Evolutionary conservation across 1,140 invertebrate genomes (phyloP).

Genomic region (Orussus abietinus): DNA sequence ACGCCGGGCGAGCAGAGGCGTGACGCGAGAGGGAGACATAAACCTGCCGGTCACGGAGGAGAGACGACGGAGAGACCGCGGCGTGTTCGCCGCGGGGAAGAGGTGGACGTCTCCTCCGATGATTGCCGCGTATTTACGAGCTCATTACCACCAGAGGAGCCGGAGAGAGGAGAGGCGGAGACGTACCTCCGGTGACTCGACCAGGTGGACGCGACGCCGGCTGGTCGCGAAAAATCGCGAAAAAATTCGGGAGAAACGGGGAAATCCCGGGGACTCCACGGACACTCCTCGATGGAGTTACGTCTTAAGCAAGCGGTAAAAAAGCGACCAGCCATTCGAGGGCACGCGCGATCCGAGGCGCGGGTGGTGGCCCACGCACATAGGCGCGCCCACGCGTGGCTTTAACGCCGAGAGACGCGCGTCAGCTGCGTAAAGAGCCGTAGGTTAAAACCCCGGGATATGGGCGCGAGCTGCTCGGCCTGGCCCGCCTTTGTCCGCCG

Average conservation of each 20-base stretch:
- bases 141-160: constrained; percentile 19
- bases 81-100: constrained; percentile 3
- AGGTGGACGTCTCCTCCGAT: constrained; percentile 13
- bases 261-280: too few species aligned
- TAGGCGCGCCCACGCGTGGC: constrained; percentile 29
- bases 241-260: too few species aligned
- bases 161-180: background rate
- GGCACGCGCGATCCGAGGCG: constrained; percentile 5
- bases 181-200: constrained; percentile 7
- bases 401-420: constrained; percentile 30
- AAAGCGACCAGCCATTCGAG: constrained; percentile 4
- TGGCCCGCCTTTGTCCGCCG: constrained; percentile 34
- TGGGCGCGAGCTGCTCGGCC: too few species aligned
- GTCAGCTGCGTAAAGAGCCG: constrained; percentile 40
- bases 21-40: constrained; percentile 17
- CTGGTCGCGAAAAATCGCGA: too few species aligned
- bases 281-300: too few species aligned
- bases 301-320: too few species aligned
- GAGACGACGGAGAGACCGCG: background rate
- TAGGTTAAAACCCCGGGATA: too few species aligned
- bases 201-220: constrained; percentile 13
- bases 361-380: constrained; percentile 33
- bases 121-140: constrained; percentile 23
- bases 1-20: constrained; percentile 21
- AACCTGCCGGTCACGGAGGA: constrained; percentile 17